A percentile compares a stretch with the other conserved stretches of the same genome.
These are phyloP conservation scores for Limnodromus scolopaceus DNA, from an alignment of 2,797 vertebrate genomes.

Conservation along the genomic window DNA sequence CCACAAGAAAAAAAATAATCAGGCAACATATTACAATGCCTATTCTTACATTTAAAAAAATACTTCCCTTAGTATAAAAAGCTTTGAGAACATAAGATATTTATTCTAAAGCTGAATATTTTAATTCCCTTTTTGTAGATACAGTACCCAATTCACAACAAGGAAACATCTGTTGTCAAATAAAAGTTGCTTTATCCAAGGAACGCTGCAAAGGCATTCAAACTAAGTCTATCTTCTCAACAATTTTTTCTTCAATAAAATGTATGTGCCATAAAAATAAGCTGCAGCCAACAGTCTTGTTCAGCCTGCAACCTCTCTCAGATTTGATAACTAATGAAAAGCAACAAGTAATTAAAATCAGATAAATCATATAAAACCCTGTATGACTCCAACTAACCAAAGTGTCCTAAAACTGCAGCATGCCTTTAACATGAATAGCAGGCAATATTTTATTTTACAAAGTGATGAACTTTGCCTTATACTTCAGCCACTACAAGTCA, in stretches of 20 bases:
- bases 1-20: neutral
- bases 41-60: neutral
- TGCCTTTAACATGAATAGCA: neutral
- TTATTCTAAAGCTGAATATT: neutral
- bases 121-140: neutral
- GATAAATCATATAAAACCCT: neutral
- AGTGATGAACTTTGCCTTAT: neutral
- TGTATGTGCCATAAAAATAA: neutral
- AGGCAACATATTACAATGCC: neutral
- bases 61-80: neutral
- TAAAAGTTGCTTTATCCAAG: neutral
- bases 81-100: neutral
- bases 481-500: neutral
- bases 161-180: neutral
- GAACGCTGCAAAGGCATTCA: neutral
- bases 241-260: neutral
- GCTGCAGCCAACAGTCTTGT: neutral
- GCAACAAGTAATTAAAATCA: neutral
- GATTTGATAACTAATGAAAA: neutral
- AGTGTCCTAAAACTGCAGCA: neutral
- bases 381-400: neutral
- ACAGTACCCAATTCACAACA: neutral
- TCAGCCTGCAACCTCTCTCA: neutral
- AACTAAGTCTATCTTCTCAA: neutral
- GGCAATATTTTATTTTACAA: neutral